phyloP scores from a whole-genome alignment of 2,113 vertebrate species.

The Cygnus buccinator region DNA sequence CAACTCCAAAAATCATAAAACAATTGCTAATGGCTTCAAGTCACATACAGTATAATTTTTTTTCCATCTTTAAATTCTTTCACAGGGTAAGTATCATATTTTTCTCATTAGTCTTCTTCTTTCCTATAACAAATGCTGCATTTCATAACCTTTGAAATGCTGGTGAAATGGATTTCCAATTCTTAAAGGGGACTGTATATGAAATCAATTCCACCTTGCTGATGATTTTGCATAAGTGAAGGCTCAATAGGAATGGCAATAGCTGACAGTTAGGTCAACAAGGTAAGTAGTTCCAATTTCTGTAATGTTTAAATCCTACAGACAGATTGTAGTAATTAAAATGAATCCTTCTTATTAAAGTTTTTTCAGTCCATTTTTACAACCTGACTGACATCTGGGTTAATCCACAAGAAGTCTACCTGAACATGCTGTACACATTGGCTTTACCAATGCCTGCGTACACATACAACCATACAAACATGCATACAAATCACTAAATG shows the following conservation, averaged over 20 bases:
- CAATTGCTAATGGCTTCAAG: background rate
- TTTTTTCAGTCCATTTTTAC: background rate
- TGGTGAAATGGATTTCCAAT: background rate
- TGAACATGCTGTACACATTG: background rate
- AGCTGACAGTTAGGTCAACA: background rate
- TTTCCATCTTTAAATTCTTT: background rate
- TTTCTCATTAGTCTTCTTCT: constrained; percentile 14
- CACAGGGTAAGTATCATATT: background rate
- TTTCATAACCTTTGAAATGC: background rate
- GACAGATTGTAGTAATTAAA: background rate
- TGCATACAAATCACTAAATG: background rate
- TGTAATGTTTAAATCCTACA: background rate
- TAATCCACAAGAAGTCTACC: background rate
- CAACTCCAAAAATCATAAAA: background rate
- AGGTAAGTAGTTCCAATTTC: background rate
- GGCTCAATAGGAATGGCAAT: background rate
- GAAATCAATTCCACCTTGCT: background rate
- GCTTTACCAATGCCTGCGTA: background rate
- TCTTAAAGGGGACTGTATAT: background rate
- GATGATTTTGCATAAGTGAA: background rate
- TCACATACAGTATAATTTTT: background rate
- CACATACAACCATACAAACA: background rate
- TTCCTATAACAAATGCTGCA: background rate
- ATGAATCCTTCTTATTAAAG: background rate
- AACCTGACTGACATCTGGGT: background rate